A percentile compares a stretch with the other conserved stretches of the same genome.
Evolutionary conservation across 2,113 vertebrate species (phyloP).

Genomic region (Rhombomys opimus): DNA sequence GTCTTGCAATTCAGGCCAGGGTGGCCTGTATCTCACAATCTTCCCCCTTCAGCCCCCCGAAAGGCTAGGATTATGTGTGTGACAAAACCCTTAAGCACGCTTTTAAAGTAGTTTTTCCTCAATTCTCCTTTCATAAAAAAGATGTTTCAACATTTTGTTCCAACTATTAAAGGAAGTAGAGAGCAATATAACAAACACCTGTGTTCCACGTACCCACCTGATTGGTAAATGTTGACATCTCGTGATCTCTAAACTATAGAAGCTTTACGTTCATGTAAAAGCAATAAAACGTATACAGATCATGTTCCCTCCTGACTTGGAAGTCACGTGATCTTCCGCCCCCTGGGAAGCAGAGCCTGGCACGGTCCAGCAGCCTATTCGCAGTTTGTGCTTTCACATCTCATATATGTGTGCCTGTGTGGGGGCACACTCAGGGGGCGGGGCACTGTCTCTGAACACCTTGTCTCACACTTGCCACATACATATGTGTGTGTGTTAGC

Average conservation of each 20-base stretch:
- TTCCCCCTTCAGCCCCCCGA: background rate
- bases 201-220: background rate
- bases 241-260: background rate
- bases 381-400: background rate
- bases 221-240: background rate
- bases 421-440: background rate
- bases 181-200: background rate
- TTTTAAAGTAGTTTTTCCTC: background rate
- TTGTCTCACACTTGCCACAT: background rate
- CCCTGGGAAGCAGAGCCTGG: background rate
- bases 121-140: background rate
- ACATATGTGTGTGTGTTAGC: too few relatives aligned
- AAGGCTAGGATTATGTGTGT: background rate
- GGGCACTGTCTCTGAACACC: background rate
- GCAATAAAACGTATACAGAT: background rate
- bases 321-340: background rate
- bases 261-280: background rate
- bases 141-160: background rate
- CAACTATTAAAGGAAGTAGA: background rate
- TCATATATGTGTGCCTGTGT: too few relatives aligned
- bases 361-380: background rate
- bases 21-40: background rate
- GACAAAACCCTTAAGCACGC: background rate
- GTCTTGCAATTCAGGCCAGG: background rate
- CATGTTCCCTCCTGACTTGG: background rate